A percentile compares a stretch with the other conserved stretches of the same genome.
These are phyloP conservation scores for Podotricha telesiphe DNA, from an alignment of 2,888 invertebrate genomes.

Conservation along the genomic window DNA sequence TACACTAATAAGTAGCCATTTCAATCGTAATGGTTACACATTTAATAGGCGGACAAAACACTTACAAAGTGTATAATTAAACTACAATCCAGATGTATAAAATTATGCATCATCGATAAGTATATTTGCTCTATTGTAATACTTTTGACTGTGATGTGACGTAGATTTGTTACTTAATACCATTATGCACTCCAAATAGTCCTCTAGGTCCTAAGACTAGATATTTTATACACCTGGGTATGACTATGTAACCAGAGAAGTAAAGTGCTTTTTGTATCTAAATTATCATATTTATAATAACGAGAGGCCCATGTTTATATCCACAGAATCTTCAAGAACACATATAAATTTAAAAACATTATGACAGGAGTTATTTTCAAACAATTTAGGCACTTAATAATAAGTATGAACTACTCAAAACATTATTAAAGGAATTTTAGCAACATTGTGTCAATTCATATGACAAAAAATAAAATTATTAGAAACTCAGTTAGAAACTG, in stretches of 20 bases:
- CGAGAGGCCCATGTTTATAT: constrained; percentile 37
- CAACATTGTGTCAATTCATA: constrained; percentile 51
- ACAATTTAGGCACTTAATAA: constrained; percentile 13
- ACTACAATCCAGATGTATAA: constrained; percentile 82
- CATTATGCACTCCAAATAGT: constrained; percentile 25
- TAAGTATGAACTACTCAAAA: background rate
- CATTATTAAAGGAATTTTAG: background rate
- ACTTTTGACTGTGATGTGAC: constrained; percentile 74
- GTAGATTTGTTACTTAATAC: constrained; percentile 51
- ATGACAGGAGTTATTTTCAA: background rate
- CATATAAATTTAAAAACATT: constrained; percentile 46
- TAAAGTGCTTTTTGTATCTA: constrained; percentile 34
- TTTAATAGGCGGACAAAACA: constrained; percentile 82
- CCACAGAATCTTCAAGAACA: constrained; percentile 50
- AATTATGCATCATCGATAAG: constrained; percentile 79
- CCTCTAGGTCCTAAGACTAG: constrained; percentile 20
- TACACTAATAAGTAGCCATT: constrained; percentile 80
- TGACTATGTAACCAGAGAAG: constrained; percentile 43
- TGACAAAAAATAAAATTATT: too few species aligned
- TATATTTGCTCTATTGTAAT: constrained; percentile 65
- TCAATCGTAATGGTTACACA: constrained; percentile 79
- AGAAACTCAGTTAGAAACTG: constrained; percentile 34
- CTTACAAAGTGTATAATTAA: constrained; percentile 82
- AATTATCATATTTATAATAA: constrained; percentile 35
- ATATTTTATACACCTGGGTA: constrained; percentile 43